Percentiles rank a stretch among this genome's conserved stretches.
These are phyloP conservation scores for Hecatera dysodea DNA, from an alignment of 2,888 invertebrate species.

Conservation along the genomic window DNA sequence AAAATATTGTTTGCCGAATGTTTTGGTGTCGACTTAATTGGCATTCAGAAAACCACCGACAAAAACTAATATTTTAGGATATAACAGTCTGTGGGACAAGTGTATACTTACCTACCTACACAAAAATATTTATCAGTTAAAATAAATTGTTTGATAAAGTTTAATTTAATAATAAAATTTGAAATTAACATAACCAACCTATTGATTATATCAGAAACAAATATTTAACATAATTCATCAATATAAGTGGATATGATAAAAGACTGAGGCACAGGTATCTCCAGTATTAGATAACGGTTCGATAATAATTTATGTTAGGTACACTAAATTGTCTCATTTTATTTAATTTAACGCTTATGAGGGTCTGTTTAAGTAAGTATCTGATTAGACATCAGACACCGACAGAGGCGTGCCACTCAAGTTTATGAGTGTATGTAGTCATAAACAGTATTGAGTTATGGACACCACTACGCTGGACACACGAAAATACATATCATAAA, in stretches of 20 bases:
- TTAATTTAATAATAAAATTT: slow-evolving; percentile 9
- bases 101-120: not conserved
- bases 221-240: slow-evolving; percentile 43
- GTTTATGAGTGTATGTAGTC: slow-evolving; percentile 79
- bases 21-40: slow-evolving; percentile 3
- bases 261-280: slow-evolving; percentile 8
- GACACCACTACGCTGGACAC: slow-evolving; percentile 72
- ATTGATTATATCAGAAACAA: slow-evolving; percentile 46
- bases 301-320: slow-evolving; percentile 47
- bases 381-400: slow-evolving; percentile 77
- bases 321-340: slow-evolving; percentile 62
- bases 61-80: slow-evolving; percentile 1
- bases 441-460: slow-evolving; percentile 84
- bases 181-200: slow-evolving; percentile 31
- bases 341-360: slow-evolving; percentile 61
- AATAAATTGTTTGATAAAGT: slow-evolving; percentile 19
- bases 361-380: slow-evolving; percentile 70
- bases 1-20: not conserved
- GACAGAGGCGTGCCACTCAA: slow-evolving; percentile 74
- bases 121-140: slow-evolving; percentile 8
- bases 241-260: slow-evolving; percentile 24
- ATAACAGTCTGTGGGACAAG: slow-evolving; percentile 11
- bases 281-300: slow-evolving; percentile 34
- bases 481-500: slow-evolving; percentile 84
- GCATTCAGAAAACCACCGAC: not conserved